Evolutionary conservation across 2,113 vertebrate genomes (phyloP), one percentile per base, ranked within the genome.

Genomic region (Oryzias celebensis): DNA sequence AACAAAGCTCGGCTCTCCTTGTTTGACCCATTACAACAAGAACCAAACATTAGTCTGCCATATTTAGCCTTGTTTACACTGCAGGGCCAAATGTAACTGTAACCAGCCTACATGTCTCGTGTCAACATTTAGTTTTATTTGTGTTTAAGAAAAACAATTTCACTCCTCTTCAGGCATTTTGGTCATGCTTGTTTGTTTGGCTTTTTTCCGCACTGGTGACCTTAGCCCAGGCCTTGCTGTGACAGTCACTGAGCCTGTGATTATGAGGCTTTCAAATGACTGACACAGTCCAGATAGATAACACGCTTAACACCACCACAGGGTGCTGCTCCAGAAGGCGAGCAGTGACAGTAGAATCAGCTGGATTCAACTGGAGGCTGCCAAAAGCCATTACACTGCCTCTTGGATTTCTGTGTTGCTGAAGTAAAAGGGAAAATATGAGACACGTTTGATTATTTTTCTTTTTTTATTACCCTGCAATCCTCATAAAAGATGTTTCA

Each of bases 181-280:
- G 44, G 44, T 46, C 44, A 46, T 62, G 28, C 53, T 18, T 62
- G 28, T 47, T 48, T 48, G n/a, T 48, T 20, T 48, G n/a, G n/a
- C 20, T 20, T 48, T 20, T 20, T 28, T 56, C 52, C 53, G 15
- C 0, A 10, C 64, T 58, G 58, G 54, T 84, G 77, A 84, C 81
- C 81, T 74, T 68, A 54, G 44, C 47, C 53, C 59, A 64, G 50
- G 55, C 62, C 72, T 62, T 44, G 73, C 62, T 18, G 12, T 52
- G 52, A 60, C 73, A 36, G 70, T 78, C 36, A 87, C 71, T 63
- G 70, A 85, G 53, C 72, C 71, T 57, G 68, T 79, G 65, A 85
- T 83, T 84, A 86, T 68, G 77, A 77, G 67, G 70, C 74, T 75
- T 82, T 81, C 58, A 71, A 74, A 84, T 62, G 69, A 74, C 75